These are phyloP conservation scores for Phorcus lineatus DNA, from an alignment of 2,888 invertebrate species.

Conservation along the genomic window DNA sequence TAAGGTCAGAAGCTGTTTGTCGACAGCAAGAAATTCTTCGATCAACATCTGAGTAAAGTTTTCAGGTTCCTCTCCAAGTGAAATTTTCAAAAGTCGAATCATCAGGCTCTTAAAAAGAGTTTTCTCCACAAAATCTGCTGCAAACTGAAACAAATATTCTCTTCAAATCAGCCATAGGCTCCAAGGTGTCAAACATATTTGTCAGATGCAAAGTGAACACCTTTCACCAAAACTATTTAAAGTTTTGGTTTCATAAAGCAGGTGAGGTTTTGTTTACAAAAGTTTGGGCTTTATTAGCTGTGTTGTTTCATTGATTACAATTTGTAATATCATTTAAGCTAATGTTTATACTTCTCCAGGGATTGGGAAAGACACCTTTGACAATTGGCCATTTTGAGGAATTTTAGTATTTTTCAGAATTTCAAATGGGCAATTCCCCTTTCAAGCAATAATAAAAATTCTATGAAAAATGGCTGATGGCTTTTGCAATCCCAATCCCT, in stretches of 20 bases:
- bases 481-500: too few species aligned
- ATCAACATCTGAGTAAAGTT: slow-evolving; percentile 81
- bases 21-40: slow-evolving; percentile 91
- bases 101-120: slow-evolving; percentile 83
- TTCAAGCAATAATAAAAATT: too few species aligned
- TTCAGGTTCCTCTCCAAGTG: slow-evolving; percentile 44
- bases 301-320: background rate
- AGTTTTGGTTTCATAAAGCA: too few species aligned
- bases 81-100: slow-evolving; percentile 60
- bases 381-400: too few species aligned
- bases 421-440: too few species aligned
- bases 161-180: background rate
- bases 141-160: slow-evolving; percentile 77
- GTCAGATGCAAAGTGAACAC: background rate
- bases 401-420: too few species aligned
- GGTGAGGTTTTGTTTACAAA: too few species aligned
- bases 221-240: background rate
- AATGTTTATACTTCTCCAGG: background rate
- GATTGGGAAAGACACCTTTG: too few species aligned
- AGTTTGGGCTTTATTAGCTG: too few species aligned
- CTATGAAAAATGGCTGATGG: too few species aligned
- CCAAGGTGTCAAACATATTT: background rate
- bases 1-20: slow-evolving; percentile 86
- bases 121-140: slow-evolving; percentile 93
- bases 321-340: background rate